phyloP scores from a whole-genome alignment of 2,888 invertebrate species.

The Eledone cirrhosa region DNA sequence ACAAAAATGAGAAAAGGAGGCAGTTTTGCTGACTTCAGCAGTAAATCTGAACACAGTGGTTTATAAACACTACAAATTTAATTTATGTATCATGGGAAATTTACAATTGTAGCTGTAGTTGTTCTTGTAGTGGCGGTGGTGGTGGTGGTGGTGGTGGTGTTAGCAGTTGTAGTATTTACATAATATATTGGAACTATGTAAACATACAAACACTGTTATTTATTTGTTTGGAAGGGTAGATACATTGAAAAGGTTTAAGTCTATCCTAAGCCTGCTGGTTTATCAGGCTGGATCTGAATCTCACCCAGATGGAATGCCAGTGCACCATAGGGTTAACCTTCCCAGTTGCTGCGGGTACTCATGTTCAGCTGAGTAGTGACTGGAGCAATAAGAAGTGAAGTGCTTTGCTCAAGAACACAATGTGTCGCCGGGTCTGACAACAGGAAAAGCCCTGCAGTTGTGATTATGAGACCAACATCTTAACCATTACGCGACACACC shows the following conservation, averaged over 20 bases:
- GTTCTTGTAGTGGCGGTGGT: neutral
- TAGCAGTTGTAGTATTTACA: neutral
- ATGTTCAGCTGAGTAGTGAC: neutral
- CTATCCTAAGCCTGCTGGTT: too few relatives aligned
- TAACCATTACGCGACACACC: too few relatives aligned
- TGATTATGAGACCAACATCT: too few relatives aligned
- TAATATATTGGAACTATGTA: constrained; percentile 17
- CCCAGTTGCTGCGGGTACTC: too few relatives aligned
- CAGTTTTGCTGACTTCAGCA: neutral
- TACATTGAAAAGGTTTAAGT: neutral
- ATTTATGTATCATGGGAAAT: constrained; percentile 22
- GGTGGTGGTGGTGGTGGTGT: neutral
- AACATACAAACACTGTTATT: constrained; percentile 26
- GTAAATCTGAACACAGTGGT: neutral
- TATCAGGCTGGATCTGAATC: too few relatives aligned
- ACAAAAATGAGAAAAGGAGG: neutral
- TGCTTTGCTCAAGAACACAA: too few relatives aligned
- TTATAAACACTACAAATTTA: neutral
- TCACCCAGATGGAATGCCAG: too few relatives aligned
- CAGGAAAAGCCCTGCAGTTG: too few relatives aligned
- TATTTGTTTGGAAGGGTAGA: neutral
- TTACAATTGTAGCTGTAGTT: neutral
- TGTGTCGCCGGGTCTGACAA: too few relatives aligned
- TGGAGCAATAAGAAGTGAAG: too few relatives aligned
- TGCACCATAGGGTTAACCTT: too few relatives aligned